Evolutionary conservation across 2,113 vertebrate genomes (phyloP).

Genomic region (Crypturellus undulatus): DNA sequence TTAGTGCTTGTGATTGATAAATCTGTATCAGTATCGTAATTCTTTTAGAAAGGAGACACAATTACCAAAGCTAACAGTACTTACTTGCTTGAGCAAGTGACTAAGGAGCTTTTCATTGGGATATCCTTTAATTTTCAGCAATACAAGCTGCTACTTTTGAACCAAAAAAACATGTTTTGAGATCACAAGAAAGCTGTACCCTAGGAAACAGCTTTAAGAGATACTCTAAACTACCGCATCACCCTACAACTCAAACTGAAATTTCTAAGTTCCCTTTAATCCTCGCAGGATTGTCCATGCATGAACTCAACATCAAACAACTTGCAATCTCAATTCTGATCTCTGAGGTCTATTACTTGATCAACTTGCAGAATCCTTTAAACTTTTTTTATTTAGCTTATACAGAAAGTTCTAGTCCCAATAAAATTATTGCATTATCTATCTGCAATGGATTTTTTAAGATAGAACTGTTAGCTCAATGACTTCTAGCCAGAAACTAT

Average conservation of each 20-base stretch:
- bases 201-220: background rate
- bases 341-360: background rate
- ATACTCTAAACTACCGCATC: background rate
- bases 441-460: background rate
- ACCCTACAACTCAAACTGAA: background rate
- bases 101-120: conserved; percentile 35
- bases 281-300: background rate
- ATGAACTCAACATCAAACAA: background rate
- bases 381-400: background rate
- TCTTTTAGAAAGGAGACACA: conserved; percentile 32
- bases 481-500: background rate
- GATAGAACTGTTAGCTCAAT: background rate
- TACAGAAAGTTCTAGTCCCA: background rate
- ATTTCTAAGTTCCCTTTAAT: background rate
- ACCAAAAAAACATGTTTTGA: background rate
- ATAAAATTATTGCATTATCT: background rate
- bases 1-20: conserved; percentile 83
- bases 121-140: conserved; percentile 7
- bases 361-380: background rate
- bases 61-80: conserved; percentile 35
- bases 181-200: background rate
- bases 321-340: background rate
- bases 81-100: conserved; percentile 20
- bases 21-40: conserved; percentile 77
- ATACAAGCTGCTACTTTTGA: conserved; percentile 34